Conservation (phyloP, 2,113 vertebrate species). For the Ranitomeya imitator region DNA sequence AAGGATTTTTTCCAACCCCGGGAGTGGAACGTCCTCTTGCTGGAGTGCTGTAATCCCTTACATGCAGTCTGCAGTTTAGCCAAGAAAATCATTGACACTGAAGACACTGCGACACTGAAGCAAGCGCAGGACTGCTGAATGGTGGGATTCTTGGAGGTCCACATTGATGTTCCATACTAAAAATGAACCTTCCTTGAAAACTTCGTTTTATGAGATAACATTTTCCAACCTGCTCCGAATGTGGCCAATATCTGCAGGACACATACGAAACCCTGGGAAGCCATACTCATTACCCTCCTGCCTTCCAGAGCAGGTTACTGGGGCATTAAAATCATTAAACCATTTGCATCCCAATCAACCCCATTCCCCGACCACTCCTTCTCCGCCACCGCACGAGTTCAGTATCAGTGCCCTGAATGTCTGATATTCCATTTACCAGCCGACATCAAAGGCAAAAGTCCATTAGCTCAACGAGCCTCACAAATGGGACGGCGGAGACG, state of each 20-base stretch:
- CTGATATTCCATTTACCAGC: conserved; percentile 24
- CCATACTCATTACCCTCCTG: background rate
- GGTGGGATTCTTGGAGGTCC: too few relatives aligned
- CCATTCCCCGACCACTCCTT: background rate
- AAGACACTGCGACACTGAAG: too few relatives aligned
- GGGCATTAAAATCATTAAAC: background rate
- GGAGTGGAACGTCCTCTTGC: too few relatives aligned
- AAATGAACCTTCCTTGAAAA: too few relatives aligned
- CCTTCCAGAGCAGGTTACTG: background rate
- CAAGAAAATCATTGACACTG: too few relatives aligned
- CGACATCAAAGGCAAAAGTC: conserved; percentile 4
- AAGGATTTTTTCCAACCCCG: too few relatives aligned
- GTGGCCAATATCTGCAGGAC: background rate
- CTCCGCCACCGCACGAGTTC: background rate
- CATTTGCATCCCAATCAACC: background rate
- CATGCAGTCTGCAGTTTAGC: too few relatives aligned
- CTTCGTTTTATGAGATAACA: too few relatives aligned
- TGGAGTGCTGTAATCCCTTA: too few relatives aligned
- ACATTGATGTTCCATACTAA: too few relatives aligned
- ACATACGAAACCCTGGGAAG: background rate
- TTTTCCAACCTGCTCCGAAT: background rate
- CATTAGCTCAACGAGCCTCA: background rate
- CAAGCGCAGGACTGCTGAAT: too few relatives aligned
- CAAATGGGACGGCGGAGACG: background rate
- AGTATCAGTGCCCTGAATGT: conserved; percentile 21